Percentiles rank a stretch among this genome's conserved stretches.
Evolutionary conservation across 2,113 vertebrate genomes (phyloP).

Genomic region (Agapornis roseicollis): DNA sequence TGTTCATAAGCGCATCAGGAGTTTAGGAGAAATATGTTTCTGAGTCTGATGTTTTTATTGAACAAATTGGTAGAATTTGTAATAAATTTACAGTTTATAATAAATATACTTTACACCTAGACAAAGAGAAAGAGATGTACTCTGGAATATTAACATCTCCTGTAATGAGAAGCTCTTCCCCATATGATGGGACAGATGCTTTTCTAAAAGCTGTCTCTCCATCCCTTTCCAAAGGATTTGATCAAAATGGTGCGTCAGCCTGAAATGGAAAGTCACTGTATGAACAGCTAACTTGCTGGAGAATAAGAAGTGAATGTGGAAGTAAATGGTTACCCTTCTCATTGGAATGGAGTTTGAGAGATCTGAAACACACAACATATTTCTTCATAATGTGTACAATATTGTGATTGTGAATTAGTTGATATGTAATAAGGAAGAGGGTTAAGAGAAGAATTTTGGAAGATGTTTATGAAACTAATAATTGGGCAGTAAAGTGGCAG

Average conservation of each 20-base stretch:
- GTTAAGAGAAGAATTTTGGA: background rate
- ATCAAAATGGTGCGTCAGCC: background rate
- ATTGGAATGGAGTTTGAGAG: background rate
- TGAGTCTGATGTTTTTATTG: background rate
- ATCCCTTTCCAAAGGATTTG: background rate
- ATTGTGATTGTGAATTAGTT: background rate
- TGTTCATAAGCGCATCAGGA: background rate
- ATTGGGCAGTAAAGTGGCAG: background rate
- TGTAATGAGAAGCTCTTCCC: background rate
- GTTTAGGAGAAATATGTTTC: background rate
- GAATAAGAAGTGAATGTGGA: background rate
- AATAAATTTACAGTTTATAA: background rate
- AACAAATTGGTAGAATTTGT: background rate
- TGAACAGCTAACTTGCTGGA: background rate
- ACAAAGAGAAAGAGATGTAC: background rate
- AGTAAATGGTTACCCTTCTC: background rate
- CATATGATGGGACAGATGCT: background rate
- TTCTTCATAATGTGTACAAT: background rate
- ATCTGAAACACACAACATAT: background rate
- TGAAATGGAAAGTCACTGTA: background rate
- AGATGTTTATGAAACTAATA: background rate
- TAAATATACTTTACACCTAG: background rate
- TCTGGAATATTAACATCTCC: background rate
- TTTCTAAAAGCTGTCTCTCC: background rate
- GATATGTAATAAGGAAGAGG: background rate